Evolutionary conservation across 2,113 vertebrate genomes (phyloP).

Genomic region (Phylloscopus trochiloides): DNA sequence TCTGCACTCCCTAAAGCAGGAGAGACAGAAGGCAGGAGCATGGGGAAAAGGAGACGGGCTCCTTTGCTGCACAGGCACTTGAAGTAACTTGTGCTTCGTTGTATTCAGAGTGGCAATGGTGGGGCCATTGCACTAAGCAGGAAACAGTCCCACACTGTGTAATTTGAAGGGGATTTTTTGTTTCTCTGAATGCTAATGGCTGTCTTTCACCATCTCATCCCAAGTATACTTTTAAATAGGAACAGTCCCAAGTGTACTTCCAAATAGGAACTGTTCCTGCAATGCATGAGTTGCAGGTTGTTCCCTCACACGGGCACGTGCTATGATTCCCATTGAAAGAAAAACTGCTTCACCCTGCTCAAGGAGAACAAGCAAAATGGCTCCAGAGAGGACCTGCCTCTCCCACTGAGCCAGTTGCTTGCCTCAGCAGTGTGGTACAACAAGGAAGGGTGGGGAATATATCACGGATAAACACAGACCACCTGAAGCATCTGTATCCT

Average conservation of each 20-base stretch:
- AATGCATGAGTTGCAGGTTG: background rate
- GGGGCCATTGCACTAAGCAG: background rate
- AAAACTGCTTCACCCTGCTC: background rate
- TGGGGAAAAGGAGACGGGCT: background rate
- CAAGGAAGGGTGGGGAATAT: background rate
- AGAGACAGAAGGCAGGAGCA: background rate
- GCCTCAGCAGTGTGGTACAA: background rate
- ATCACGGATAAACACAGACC: background rate
- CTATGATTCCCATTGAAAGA: background rate
- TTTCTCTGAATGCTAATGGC: background rate
- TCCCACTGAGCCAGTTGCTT: background rate
- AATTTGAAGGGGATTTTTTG: background rate
- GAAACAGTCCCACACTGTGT: background rate
- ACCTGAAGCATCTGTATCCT: background rate
- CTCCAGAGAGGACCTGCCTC: background rate
- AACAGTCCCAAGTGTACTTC: background rate
- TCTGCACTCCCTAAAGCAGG: background rate
- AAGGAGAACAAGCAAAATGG: background rate
- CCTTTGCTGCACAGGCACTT: background rate
- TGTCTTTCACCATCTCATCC: background rate
- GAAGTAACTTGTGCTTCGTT: background rate
- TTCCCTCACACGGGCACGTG: rapidly evolving
- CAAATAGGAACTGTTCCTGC: background rate
- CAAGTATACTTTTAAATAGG: background rate
- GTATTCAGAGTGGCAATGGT: background rate